These are phyloP conservation scores for Iselma pallidipennis DNA, from an alignment of 2,888 invertebrate species.

Conservation along the genomic window DNA sequence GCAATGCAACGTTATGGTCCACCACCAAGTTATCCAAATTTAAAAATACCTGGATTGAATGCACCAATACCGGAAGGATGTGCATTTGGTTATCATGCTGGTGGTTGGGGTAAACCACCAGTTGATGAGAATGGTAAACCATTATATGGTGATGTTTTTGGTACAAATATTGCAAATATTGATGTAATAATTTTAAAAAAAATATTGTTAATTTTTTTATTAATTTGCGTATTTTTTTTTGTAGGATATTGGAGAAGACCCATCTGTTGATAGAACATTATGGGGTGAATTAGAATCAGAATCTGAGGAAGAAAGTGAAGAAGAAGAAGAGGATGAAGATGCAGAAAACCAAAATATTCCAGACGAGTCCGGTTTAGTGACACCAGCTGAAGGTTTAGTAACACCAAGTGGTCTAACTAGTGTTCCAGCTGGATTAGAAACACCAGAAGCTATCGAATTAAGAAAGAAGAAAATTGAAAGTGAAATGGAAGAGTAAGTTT, in stretches of 20 bases:
- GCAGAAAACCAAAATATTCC: slow-evolving; percentile 61
- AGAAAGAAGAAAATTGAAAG: slow-evolving; percentile 95
- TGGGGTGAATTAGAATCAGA: slow-evolving; percentile 99
- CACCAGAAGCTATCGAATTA: slow-evolving; percentile 97
- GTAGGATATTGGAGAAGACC: slow-evolving; percentile 72
- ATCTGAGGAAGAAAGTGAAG: slow-evolving; percentile 74
- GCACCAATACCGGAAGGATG: slow-evolving; percentile 98
- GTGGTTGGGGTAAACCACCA: slow-evolving; percentile 99
- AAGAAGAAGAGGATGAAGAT: slow-evolving; percentile 71
- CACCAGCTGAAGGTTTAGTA: slow-evolving; percentile 90
- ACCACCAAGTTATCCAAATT: slow-evolving; percentile 97
- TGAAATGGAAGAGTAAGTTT: slow-evolving; percentile 85
- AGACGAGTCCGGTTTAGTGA: slow-evolving; percentile 85
- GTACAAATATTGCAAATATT: slow-evolving; percentile 73
- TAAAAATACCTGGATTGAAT: slow-evolving; percentile 97
- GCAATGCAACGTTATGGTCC: slow-evolving; percentile 99
- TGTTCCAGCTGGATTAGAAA: slow-evolving; percentile 95
- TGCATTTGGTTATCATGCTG: slow-evolving; percentile 98
- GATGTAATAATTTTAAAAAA: slow-evolving; percentile 61
- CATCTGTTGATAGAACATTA: slow-evolving; percentile 88
- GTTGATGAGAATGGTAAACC: slow-evolving; percentile 98
- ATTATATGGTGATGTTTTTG: slow-evolving; percentile 98
- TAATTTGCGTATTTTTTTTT: slow-evolving; percentile 22
- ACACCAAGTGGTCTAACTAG: slow-evolving; percentile 93
- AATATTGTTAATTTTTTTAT: not conserved